Evolutionary conservation across 2,888 invertebrate species (phyloP).

Genomic region (Clusia tigrina): DNA sequence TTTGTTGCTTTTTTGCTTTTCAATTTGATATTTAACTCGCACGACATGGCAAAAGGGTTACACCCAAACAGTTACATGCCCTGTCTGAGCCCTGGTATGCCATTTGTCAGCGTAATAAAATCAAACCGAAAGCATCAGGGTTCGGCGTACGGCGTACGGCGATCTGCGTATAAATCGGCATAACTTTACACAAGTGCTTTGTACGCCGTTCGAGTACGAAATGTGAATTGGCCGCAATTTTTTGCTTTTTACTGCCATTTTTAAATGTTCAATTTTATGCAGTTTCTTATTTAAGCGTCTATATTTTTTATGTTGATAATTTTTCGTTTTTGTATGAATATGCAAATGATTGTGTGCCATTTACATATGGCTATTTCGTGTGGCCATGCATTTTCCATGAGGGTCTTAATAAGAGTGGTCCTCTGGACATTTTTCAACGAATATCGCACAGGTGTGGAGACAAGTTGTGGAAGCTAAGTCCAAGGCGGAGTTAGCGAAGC

Average conservation of each 20-base stretch:
- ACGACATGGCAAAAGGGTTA: conserved; percentile 3
- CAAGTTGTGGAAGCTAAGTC: too few relatives aligned
- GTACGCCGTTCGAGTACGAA: neutral
- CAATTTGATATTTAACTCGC: conserved; percentile 11
- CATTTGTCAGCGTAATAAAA: conserved; percentile 49
- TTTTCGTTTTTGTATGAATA: conserved; percentile 55
- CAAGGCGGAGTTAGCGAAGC: too few relatives aligned
- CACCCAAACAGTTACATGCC: neutral
- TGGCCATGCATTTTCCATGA: too few relatives aligned
- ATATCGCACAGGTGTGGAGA: too few relatives aligned
- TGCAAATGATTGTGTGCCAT: conserved; percentile 51
- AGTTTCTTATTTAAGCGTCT: conserved; percentile 29
- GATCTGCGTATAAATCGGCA: conserved; percentile 37
- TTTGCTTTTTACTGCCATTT: conserved; percentile 5
- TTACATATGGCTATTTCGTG: too few relatives aligned
- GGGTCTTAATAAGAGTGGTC: too few relatives aligned
- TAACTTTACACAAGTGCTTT: conserved; percentile 26
- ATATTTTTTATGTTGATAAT: conserved; percentile 56
- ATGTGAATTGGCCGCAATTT: conserved; percentile 26
- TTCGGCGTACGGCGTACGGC: too few relatives aligned
- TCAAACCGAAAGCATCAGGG: conserved; percentile 43
- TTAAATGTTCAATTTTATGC: conserved; percentile 28
- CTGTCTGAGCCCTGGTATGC: neutral
- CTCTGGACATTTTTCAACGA: too few relatives aligned
- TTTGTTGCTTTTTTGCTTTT: neutral